Evolutionary conservation across 2,113 vertebrate species (phyloP), one percentile per base, ranked within the genome.

Genomic region (Chaetura pelagica): DNA sequence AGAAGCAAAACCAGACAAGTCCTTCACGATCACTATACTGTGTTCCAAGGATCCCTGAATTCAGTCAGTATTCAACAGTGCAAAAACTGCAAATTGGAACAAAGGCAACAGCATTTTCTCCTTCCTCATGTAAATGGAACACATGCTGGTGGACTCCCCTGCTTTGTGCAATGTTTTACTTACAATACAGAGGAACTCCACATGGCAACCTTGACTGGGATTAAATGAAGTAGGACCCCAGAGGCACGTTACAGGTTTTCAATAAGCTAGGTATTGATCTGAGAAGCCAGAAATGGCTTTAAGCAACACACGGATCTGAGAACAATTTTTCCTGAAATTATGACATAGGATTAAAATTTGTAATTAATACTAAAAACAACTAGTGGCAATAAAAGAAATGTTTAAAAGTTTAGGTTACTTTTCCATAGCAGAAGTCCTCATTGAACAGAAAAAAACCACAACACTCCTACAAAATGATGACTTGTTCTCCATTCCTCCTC

Each of bases 111-210:
- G 93, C 93, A 93, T 96, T 90, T 95, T 93, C 86, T 96, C 71
- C 93, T 92, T 79, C 82, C 84, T 94, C 22, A 73, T 79, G 71
- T 91, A 96, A 87, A 93, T 57, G 84, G 89, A 93, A 95, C n/a
- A 88, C 94, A 96, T 96, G 97, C 96, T 93, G 94, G 92, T 86
- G 93, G 97, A 71, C 87, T 96, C 92, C 94, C 96, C 95, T 96
- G 93, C 83, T 96, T 58, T 96, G 78, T 1, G 26, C 82, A 94
- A 23, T 22, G 82, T 81, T 91, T 97, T 97, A 97, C 97, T 97
- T 96, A 97, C 97, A 97, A 97, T 30, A 96, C 95, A 97, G 93
- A 97, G 96, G 93, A 94, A 94, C 92, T 97, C 95, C 96, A 96
- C 92, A 95, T 74, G 96, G 93, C 94, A 97, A 97, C 94, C 96